A percentile compares a stretch with the other conserved stretches of the same genome.
Evolutionary conservation across 2,888 invertebrate species (phyloP).

Genomic region (Chloromyia formosa): DNA sequence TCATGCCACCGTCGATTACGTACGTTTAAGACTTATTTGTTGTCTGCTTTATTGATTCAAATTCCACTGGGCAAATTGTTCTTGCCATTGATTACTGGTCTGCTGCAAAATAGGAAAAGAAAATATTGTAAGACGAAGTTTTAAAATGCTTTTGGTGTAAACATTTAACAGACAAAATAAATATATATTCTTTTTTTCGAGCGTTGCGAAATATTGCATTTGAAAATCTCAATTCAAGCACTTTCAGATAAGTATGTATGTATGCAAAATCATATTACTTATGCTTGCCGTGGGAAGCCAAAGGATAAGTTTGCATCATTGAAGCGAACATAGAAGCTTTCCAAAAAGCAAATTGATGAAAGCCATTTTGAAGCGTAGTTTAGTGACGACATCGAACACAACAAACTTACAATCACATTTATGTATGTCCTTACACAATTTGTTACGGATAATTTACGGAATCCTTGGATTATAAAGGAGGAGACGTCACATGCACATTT

Average conservation of each 20-base stretch:
- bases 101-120: slow-evolving; percentile 55
- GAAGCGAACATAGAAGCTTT: neutral
- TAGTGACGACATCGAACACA: no score
- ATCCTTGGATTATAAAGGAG: neutral
- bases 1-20: neutral
- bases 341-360: no score
- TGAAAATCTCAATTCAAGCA: no score
- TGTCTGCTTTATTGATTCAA: slow-evolving; percentile 53
- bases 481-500: neutral
- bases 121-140: slow-evolving; percentile 13
- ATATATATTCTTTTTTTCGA: no score
- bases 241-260: no score
- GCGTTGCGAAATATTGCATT: no score
- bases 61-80: slow-evolving; percentile 65
- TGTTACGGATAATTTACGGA: neutral
- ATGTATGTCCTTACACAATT: no score
- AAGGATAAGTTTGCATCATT: neutral
- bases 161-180: neutral
- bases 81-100: slow-evolving; percentile 64
- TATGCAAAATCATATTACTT: neutral
- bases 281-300: neutral
- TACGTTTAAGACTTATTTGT: neutral
- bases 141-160: neutral
- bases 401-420: no score
- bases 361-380: no score